A percentile compares a stretch with the other conserved stretches of the same genome.
phyloP scores from a whole-genome alignment of 1,140 invertebrate species.

The Drosophila azteca region DNA sequence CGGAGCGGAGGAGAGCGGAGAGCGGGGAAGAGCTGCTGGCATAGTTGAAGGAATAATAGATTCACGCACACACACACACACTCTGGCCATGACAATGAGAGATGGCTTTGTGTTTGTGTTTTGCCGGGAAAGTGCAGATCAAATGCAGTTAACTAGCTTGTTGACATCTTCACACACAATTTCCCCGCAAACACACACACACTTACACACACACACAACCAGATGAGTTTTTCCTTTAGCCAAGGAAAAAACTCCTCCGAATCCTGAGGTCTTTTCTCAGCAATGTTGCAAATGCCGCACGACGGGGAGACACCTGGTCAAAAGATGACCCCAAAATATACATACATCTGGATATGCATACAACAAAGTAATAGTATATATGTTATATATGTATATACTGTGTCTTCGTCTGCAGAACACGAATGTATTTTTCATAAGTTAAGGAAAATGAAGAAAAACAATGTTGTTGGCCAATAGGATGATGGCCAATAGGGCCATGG shows the following conservation, averaged over 20 bases:
- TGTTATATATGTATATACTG: neutral
- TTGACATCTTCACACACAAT: conserved; percentile 66
- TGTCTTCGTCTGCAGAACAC: conserved; percentile 4
- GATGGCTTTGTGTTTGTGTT: conserved; percentile 24
- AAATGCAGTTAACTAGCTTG: conserved; percentile 74
- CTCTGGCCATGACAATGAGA: conserved; percentile 11
- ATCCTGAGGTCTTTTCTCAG: neutral
- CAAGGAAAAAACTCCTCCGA: conserved; percentile 5
- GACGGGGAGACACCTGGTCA: neutral
- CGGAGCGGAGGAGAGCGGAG: conserved; percentile 10
- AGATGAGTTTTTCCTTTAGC: conserved; percentile 12
- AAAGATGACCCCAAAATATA: neutral
- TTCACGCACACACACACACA: conserved; percentile 8
- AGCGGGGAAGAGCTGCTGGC: conserved; percentile 27
- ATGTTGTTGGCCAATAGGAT: conserved; percentile 46
- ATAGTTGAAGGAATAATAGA: conserved; percentile 52
- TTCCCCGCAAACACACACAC: conserved; percentile 36
- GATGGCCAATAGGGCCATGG: conserved; percentile 35
- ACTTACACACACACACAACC: conserved; percentile 18
- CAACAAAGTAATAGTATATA: neutral
- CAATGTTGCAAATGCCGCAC: conserved; percentile 20
- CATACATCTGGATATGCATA: conserved; percentile 1
- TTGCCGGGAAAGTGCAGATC: conserved; percentile 59
- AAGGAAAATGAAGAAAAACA: conserved; percentile 45
- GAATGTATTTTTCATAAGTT: conserved; percentile 46